These are phyloP conservation scores for Chrysochloris asiatica DNA, from an alignment of 2,113 vertebrate genomes.

Conservation along the genomic window DNA sequence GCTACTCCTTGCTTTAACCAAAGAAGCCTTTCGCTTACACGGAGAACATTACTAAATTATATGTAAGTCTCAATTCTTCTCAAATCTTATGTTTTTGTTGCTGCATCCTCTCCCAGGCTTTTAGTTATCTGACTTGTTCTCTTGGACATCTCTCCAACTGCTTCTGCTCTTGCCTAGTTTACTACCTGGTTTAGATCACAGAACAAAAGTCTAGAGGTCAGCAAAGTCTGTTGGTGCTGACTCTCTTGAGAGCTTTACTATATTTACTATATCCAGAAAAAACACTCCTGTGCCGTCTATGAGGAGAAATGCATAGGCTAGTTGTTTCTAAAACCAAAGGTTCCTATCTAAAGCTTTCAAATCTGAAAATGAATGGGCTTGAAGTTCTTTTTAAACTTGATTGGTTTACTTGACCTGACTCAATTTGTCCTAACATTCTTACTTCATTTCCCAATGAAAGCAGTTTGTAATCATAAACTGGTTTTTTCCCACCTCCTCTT, in stretches of 20 bases:
- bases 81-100: not conserved
- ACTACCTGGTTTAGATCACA: not conserved
- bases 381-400: no score
- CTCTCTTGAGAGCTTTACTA: accelerated
- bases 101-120: not conserved
- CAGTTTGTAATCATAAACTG: not conserved
- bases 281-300: not conserved
- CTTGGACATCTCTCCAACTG: not conserved
- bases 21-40: not conserved
- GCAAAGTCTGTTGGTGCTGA: not conserved
- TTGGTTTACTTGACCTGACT: not conserved
- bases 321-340: not conserved
- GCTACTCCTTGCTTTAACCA: not conserved
- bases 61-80: not conserved
- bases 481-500: not conserved
- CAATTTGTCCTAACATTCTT: not conserved
- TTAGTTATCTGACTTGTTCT: not conserved
- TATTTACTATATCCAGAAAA: conserved; percentile 2
- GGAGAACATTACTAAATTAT: not conserved
- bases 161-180: not conserved
- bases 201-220: not conserved
- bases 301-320: not conserved
- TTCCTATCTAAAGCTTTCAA: not conserved
- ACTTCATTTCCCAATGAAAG: not conserved
- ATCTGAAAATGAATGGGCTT: not conserved